These are phyloP conservation scores for Sesia apiformis DNA, from an alignment of 2,888 invertebrate genomes.

Conservation along the genomic window DNA sequence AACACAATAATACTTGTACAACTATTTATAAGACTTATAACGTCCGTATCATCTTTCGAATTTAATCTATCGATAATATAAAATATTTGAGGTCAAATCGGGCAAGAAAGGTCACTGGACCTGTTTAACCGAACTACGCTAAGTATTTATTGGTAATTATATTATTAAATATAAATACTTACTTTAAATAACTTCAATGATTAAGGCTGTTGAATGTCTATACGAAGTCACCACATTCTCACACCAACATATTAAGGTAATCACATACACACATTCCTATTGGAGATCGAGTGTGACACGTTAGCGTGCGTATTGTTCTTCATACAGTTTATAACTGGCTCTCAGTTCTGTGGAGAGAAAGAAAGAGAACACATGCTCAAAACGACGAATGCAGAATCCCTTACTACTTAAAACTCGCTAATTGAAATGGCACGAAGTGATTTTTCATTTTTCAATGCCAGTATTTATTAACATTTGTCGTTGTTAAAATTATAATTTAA, in stretches of 20 bases:
- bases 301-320: not conserved
- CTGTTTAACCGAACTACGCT: not conserved
- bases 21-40: not conserved
- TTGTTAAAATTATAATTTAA: not conserved
- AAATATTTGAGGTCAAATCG: not conserved
- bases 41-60: not conserved
- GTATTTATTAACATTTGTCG: not conserved
- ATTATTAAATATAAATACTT: not conserved
- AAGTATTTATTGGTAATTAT: not conserved
- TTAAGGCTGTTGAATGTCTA: not conserved
- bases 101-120: not conserved
- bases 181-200: not conserved
- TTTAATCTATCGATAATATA: not conserved
- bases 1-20: too few species aligned
- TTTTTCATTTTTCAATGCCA: not conserved
- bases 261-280: too few species aligned
- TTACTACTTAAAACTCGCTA: not conserved
- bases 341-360: not conserved
- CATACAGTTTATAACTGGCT: not conserved
- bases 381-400: not conserved
- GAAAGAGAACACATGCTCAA: not conserved
- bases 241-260: not conserved
- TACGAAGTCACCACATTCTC: not conserved
- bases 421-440: not conserved
- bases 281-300: not conserved